Evolutionary conservation across 1,140 invertebrate species (phyloP).

Genomic region (Drosophila equinoxialis): DNA sequence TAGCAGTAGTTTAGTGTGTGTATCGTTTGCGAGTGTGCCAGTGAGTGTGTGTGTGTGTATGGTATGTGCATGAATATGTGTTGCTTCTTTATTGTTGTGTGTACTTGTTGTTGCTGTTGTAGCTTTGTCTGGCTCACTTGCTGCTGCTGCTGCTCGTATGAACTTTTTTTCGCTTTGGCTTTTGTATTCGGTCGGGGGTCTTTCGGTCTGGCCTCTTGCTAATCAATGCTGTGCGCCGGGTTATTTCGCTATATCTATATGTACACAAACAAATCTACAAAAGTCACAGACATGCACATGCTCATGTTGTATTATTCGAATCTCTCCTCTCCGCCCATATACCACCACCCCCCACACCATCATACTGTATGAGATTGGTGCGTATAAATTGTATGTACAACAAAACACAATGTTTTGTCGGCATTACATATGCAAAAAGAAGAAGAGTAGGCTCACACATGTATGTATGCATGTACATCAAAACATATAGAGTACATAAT

Average conservation of each 20-base stretch:
- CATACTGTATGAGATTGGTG: slow-evolving; percentile 54
- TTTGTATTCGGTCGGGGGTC: slow-evolving; percentile 31
- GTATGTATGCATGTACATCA: slow-evolving; percentile 17
- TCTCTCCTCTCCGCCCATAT: background rate
- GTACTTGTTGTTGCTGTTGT: slow-evolving; percentile 64
- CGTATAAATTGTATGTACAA: slow-evolving; percentile 77
- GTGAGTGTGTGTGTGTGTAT: slow-evolving; percentile 16
- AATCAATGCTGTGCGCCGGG: slow-evolving; percentile 79
- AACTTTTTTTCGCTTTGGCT: slow-evolving; percentile 75
- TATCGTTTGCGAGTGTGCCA: slow-evolving; percentile 42
- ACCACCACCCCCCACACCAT: background rate
- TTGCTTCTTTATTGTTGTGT: slow-evolving; percentile 78
- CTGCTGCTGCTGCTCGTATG: slow-evolving; percentile 61
- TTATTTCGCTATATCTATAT: slow-evolving; percentile 80
- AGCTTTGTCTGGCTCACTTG: slow-evolving; percentile 56
- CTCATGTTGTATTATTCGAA: slow-evolving; percentile 31
- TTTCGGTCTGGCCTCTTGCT: slow-evolving; percentile 47
- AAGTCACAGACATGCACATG: slow-evolving; percentile 71
- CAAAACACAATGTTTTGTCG: slow-evolving; percentile 56
- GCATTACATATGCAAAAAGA: slow-evolving; percentile 45
- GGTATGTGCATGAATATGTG: slow-evolving; percentile 61
- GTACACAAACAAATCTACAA: slow-evolving; percentile 82
- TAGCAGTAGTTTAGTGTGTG: slow-evolving; percentile 64
- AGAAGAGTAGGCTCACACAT: slow-evolving; percentile 21
- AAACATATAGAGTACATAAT: background rate